Evolutionary conservation across 2,888 invertebrate genomes (phyloP).

Genomic region (Arrhopalites spinosus): DNA sequence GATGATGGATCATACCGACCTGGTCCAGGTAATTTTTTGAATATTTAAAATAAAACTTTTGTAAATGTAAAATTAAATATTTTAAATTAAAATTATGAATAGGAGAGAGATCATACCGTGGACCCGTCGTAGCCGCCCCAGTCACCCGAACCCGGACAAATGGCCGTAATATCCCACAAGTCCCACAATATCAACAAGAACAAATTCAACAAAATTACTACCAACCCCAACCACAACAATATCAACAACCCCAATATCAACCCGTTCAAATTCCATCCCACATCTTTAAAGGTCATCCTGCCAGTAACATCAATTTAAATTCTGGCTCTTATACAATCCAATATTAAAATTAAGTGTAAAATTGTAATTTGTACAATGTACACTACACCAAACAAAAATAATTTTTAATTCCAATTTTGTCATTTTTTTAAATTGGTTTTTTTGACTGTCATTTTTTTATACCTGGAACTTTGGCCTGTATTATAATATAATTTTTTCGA

Average conservation of each 20-base stretch:
- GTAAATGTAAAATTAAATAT: too few relatives aligned
- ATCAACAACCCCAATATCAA: slow-evolving; percentile 37
- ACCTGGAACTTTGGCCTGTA: too few relatives aligned
- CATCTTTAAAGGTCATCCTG: slow-evolving; percentile 70
- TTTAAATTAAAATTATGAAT: too few relatives aligned
- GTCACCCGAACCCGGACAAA: not conserved
- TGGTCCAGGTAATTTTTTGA: too few relatives aligned
- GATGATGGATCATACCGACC: slow-evolving; percentile 41
- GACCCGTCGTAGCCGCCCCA: slow-evolving; percentile 11
- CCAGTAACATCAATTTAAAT: slow-evolving; percentile 73
- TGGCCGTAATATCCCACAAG: slow-evolving; percentile 62
- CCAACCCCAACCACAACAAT: slow-evolving; percentile 47
- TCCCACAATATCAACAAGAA: slow-evolving; percentile 60
- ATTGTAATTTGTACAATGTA: too few relatives aligned
- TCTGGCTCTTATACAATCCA: slow-evolving; percentile 79
- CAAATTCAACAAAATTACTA: slow-evolving; percentile 60
- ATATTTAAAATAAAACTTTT: too few relatives aligned
- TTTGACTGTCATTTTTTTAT: too few relatives aligned
- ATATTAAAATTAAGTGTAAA: slow-evolving; percentile 68
- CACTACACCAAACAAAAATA: not conserved
- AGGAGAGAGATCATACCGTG: slow-evolving; percentile 38
- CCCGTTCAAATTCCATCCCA: slow-evolving; percentile 51
- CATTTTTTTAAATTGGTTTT: too few relatives aligned
- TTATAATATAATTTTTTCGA: too few relatives aligned
- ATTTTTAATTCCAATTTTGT: not conserved